These are phyloP conservation scores for Labia minor DNA, from an alignment of 2,888 invertebrate genomes.

Conservation along the genomic window DNA sequence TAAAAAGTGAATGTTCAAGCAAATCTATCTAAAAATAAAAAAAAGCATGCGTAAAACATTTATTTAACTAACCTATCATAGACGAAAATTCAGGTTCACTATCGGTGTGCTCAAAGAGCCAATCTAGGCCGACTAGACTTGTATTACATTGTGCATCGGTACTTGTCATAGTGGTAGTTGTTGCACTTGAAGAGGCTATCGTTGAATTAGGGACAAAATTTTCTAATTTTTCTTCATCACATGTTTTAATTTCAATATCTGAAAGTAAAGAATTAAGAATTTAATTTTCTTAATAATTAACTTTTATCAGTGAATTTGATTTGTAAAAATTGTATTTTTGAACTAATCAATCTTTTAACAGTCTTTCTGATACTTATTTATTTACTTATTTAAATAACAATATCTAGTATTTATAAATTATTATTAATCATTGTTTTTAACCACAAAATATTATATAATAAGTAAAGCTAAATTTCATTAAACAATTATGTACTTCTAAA, in stretches of 20 bases:
- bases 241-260: not conserved
- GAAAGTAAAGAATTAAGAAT: not conserved
- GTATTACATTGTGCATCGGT: conserved; percentile 29
- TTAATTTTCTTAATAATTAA: no score
- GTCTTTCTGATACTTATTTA: no score
- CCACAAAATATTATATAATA: no score
- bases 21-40: conserved; percentile 4
- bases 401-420: no score
- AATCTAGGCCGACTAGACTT: conserved; percentile 51
- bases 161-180: not conserved
- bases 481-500: no score
- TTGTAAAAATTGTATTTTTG: not conserved
- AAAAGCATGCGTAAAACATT: not conserved
- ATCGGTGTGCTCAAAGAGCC: conserved; percentile 46
- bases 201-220: not conserved
- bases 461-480: no score
- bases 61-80: not conserved
- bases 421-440: no score
- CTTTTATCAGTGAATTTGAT: not conserved
- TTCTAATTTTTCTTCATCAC: not conserved
- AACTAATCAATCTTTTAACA: no score
- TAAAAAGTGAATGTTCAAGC: not conserved
- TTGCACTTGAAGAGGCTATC: not conserved
- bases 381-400: no score
- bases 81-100: conserved; percentile 29